These are phyloP conservation scores for Luperina testacea DNA, from an alignment of 2,888 invertebrate genomes.

Conservation along the genomic window DNA sequence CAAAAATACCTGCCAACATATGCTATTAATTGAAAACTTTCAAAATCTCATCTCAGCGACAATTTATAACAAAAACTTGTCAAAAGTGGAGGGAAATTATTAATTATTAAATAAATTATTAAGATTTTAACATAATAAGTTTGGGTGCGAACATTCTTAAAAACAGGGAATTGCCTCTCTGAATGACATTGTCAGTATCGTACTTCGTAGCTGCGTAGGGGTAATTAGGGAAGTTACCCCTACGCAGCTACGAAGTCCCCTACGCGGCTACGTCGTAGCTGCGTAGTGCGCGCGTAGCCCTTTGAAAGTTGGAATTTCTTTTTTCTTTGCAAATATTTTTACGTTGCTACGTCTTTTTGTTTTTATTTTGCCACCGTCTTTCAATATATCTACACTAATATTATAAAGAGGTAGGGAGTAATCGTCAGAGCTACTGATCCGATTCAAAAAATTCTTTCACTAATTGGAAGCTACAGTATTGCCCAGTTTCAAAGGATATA, in stretches of 20 bases:
- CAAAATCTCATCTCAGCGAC: neutral
- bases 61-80: too few species aligned
- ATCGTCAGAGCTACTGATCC: neutral
- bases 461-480: neutral
- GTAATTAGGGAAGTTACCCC: conserved; percentile 11
- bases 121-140: neutral
- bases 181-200: neutral
- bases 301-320: neutral
- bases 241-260: conserved; percentile 32
- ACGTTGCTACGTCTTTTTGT: neutral
- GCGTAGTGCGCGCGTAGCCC: conserved; percentile 21
- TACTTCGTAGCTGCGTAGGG: too few species aligned
- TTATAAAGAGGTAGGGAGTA: too few species aligned
- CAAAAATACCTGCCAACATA: neutral
- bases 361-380: neutral
- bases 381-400: neutral
- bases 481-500: neutral
- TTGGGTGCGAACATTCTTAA: neutral
- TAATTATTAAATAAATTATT: too few species aligned
- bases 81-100: neutral
- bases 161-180: neutral
- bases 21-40: neutral
- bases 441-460: neutral
- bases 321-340: neutral
- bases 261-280: conserved; percentile 44